Evolutionary conservation across 1,140 invertebrate species (phyloP), one percentile per base, ranked within the genome.

Genomic region (Lycorma delicatula): DNA sequence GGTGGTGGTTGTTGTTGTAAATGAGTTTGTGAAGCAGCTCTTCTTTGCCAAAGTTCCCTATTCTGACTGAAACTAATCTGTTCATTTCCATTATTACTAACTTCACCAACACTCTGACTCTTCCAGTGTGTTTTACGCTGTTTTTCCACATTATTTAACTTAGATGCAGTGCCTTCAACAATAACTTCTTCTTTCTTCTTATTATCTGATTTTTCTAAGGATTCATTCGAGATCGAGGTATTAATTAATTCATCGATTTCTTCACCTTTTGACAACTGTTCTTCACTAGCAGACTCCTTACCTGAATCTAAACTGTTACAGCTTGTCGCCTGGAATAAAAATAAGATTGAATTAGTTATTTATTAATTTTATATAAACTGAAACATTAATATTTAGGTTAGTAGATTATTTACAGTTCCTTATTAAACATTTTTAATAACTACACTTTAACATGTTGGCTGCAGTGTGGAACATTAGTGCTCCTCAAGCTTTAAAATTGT

Each of bases 31-130:
- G 78, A 79, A 2, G 76, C 76, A 0, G 80, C 79, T 22, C 81
- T 67, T 59, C 77, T 72, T 57, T 82, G 81, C 81, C 81, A 84
- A 1, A 81, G 65, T 54, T 82, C 81, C 7, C 80, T 72, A 59
- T 81, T 82, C 16, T 74, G 68, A 68, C 72, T 20, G 68, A 77
- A 65, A 70, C 62, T 63, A 31, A 53, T 54, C 18, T 36, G 58
- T 22, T 61, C 63, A 20, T 63, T 62, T 6, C 57, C 58, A 22
- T 53, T 60, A 11, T 60, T 60, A 22, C 58, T 47, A 16, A 55
- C 64, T 7, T 77, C 75, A 0, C 72, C 71, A 12, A 76, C 57
- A 53, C 72, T 76, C 27, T 74, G 72, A 5, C 75, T 76, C 58
- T 79, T 77, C 71, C 74, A 75, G 50, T 76, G 72, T 16, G 58